Base-by-base conservation (phyloP, 2,113 vertebrate species). In the Larimichthys crocea region DNA sequence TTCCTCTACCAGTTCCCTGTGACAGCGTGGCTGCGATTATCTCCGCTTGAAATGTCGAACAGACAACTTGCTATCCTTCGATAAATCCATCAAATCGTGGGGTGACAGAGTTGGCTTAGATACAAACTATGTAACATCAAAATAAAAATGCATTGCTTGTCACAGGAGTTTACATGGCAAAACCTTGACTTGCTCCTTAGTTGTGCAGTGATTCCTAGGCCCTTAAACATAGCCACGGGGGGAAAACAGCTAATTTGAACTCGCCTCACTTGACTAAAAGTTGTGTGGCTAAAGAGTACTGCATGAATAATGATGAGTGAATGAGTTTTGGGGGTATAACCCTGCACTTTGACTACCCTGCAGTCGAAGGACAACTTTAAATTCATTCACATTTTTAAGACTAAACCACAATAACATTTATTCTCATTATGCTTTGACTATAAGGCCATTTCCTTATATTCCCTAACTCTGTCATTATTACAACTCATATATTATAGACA, bases 1-100 rank as follows among this genome's bases (percentile, higher is more conserved):
- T 67, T 24, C 53, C 35, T 61, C 31, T 52, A 31, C 35, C 22
- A 49, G 5, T 49, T 55, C 12, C 29, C 2, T 57, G 44, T 74
- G 76, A 68, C 50, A 57, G 16, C 10, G 11, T 42, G 14, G 10
- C 10, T 69, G n/a, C 24, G 20, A 62, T 78, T 53, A 69, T 76
- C 10, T 70, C 20, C 0, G 22, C 59, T 55, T 68, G 16, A 83
- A 83, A 85, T 74, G 71, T 76, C 44, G 5, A 26, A 78, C 42
- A 40, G 50, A 48, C 5, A 46, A 31, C 40, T 20, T 76, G 26
- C 10, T 35, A 4, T 66, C 5, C 4, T 0, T 24, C n/a, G 7
- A 17, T 26, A 11, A 48, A 50, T 46, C 40, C 3, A 42, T 52
- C 26, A 48, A 42, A 46, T 57, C 17, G 3, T 20, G 11, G 35